Conservation (phyloP, 2,113 vertebrate genomes). For the Toxotes jaculatrix region DNA sequence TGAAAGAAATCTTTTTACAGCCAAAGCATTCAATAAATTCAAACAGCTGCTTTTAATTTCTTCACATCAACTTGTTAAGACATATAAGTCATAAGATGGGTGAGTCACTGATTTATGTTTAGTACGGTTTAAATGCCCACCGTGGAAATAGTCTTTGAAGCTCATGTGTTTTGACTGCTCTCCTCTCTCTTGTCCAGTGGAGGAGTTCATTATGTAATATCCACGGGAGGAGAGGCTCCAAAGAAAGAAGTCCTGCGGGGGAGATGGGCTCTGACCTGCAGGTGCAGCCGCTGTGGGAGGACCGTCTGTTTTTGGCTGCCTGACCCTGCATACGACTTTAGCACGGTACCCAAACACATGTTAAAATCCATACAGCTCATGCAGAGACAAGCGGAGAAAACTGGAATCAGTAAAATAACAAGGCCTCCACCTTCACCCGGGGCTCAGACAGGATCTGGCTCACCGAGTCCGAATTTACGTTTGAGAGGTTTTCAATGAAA, state of each 20-base stretch:
- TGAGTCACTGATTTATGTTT: neutral
- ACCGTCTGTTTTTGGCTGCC: constrained; percentile 23
- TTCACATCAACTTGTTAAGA: neutral
- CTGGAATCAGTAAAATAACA: neutral
- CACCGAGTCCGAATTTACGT: too few species aligned
- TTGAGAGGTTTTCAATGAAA: too few species aligned
- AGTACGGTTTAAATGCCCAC: neutral
- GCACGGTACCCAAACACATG: constrained; percentile 8
- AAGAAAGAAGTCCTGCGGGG: constrained; percentile 24
- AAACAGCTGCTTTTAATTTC: neutral
- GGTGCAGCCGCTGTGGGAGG: constrained; percentile 59
- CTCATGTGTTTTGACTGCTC: constrained; percentile 42
- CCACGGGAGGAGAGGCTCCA: constrained; percentile 19
- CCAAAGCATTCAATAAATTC: too few species aligned
- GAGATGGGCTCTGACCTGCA: constrained; percentile 56
- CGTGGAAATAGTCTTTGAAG: constrained; percentile 6
- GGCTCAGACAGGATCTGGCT: neutral
- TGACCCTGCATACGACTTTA: constrained; percentile 7
- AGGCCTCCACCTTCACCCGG: neutral
- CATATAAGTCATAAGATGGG: too few species aligned
- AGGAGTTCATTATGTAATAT: constrained; percentile 56
- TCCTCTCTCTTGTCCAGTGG: constrained; percentile 24
- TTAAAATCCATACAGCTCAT: neutral
- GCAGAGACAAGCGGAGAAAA: constrained; percentile 7
- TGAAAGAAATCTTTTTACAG: too few species aligned